Percentiles rank a stretch among this genome's conserved stretches.
phyloP scores from a whole-genome alignment of 2,797 vertebrate genomes.

The Rhinogobio ventralis region DNA sequence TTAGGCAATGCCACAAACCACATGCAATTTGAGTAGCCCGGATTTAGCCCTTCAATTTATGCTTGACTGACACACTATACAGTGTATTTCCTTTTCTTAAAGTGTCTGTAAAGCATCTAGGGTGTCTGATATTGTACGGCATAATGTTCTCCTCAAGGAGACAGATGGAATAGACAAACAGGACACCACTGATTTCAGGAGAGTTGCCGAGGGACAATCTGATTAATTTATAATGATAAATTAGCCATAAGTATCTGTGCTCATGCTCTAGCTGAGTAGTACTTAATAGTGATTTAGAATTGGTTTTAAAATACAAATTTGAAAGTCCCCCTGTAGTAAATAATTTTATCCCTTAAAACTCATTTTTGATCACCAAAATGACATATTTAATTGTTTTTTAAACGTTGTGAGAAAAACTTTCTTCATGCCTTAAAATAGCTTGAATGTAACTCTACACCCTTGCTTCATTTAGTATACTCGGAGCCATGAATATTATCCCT shows the following conservation, averaged over 20 bases:
- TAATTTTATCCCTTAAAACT: too few relatives aligned
- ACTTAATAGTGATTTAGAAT: not conserved
- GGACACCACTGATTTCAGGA: slow-evolving; percentile 9
- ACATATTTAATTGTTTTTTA: too few relatives aligned
- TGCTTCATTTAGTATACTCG: too few relatives aligned
- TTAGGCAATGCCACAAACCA: not conserved
- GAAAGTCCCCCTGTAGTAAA: too few relatives aligned
- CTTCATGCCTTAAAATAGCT: too few relatives aligned
- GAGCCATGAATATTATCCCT: too few relatives aligned
- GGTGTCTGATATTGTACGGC: not conserved
- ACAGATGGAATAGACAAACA: slow-evolving; percentile 19
- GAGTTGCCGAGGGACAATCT: not conserved
- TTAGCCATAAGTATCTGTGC: not conserved
- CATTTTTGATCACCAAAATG: too few relatives aligned
- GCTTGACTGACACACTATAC: too few relatives aligned
- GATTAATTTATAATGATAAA: not conserved
- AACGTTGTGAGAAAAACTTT: too few relatives aligned
- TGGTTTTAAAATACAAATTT: too few relatives aligned
- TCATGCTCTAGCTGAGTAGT: slow-evolving; percentile 1
- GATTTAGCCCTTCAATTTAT: not conserved
- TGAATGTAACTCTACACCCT: too few relatives aligned
- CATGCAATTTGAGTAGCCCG: not conserved
- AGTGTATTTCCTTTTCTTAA: not conserved
- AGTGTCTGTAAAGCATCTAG: slow-evolving; percentile 6
- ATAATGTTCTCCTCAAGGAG: not conserved